phyloP scores from a whole-genome alignment of 2,113 vertebrate species.

The Lanius collurio region DNA sequence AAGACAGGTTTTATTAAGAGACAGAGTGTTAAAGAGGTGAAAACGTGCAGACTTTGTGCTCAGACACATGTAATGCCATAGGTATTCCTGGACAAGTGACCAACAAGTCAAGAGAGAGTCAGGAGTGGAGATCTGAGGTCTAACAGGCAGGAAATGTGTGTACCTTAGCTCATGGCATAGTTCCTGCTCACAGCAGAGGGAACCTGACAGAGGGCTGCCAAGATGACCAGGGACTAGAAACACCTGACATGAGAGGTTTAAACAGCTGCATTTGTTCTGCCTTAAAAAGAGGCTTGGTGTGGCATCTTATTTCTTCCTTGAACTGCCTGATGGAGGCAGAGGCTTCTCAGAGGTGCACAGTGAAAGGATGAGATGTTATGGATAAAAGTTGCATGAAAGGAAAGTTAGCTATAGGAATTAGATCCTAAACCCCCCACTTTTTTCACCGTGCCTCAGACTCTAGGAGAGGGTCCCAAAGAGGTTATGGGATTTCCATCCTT shows the following conservation, averaged over 20 bases:
- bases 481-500: neutral
- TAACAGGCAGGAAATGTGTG: neutral
- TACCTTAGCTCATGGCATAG: neutral
- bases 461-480: neutral
- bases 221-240: neutral
- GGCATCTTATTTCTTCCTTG: neutral
- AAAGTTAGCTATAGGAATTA: neutral
- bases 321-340: neutral
- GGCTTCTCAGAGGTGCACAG: neutral
- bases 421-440: neutral
- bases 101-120: neutral
- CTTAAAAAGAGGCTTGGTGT: neutral
- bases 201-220: neutral
- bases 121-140: neutral
- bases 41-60: neutral
- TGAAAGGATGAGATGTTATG: neutral
- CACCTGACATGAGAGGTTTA: neutral
- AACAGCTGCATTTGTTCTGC: neutral
- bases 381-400: neutral
- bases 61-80: neutral
- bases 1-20: neutral
- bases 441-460: neutral
- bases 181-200: neutral
- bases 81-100: neutral
- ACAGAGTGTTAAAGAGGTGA: neutral